Conservation (phyloP, 2,797 vertebrate species). For the Antennarius maculatus region DNA sequence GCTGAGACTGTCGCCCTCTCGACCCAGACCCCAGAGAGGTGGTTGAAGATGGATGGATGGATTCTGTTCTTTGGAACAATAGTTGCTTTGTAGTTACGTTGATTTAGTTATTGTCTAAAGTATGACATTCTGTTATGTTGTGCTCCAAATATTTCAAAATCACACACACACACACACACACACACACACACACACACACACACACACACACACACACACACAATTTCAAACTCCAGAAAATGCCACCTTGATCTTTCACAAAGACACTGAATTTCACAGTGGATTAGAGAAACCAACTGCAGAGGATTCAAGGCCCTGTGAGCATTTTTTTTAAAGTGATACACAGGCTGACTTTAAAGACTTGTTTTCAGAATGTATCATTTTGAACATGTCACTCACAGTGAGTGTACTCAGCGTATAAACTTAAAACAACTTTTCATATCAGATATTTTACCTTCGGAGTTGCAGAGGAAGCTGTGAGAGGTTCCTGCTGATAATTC, state of each 20-base stretch:
- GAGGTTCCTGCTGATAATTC: not conserved
- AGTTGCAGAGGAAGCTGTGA: not conserved
- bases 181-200: too few relatives aligned
- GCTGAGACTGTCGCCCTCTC: too few relatives aligned
- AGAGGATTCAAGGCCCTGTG: constrained; percentile 6
- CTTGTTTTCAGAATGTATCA: not conserved
- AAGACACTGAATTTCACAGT: constrained; percentile 15
- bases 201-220: not conserved
- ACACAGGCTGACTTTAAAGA: not conserved
- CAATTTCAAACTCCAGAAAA: constrained; percentile 3
- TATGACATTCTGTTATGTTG: too few relatives aligned
- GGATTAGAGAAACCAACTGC: constrained; percentile 4
- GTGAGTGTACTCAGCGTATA: not conserved
- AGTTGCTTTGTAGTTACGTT: too few relatives aligned
- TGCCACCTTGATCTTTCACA: constrained; percentile 17
- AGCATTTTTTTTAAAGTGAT: constrained; percentile 10
- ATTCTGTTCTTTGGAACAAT: too few relatives aligned
- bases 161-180: not conserved
- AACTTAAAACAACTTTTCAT: constrained; percentile 13
- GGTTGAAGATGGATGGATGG: too few relatives aligned
- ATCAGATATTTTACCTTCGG: not conserved
- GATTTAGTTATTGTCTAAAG: too few relatives aligned
- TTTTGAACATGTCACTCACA: not conserved
- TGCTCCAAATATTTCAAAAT: too few relatives aligned
- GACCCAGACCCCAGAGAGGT: too few relatives aligned